Evolutionary conservation across 2,113 vertebrate genomes (phyloP).

Genomic region (Brienomyrus brachyistius): DNA sequence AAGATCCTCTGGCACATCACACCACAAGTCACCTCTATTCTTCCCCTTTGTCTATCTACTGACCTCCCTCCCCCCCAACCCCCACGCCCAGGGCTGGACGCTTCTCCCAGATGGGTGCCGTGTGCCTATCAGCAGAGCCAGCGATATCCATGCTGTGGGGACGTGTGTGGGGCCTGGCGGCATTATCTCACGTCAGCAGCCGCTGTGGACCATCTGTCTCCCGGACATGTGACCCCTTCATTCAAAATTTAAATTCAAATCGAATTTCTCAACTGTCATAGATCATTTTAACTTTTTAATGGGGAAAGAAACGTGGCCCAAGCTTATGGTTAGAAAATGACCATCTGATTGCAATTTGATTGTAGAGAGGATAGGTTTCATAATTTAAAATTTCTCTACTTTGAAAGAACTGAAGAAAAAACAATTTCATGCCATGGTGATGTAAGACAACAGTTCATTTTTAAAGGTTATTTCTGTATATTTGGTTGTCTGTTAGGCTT

Average conservation of each 20-base stretch:
- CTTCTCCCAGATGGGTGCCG: not conserved
- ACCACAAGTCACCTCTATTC: constrained; percentile 37
- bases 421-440: not conserved
- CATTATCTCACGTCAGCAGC: constrained; percentile 6
- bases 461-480: not conserved
- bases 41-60: constrained; percentile 19
- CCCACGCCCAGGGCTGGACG: constrained; percentile 6
- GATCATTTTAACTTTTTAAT: constrained; percentile 4
- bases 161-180: not conserved
- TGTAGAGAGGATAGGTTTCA: not conserved
- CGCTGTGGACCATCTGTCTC: not conserved
- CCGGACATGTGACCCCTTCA: constrained; percentile 12
- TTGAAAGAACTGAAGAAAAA: not conserved
- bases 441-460: not conserved
- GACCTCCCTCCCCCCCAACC: not conserved
- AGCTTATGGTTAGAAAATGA: not conserved
- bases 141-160: not conserved
- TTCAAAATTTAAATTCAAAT: constrained; percentile 19
- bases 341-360: not conserved
- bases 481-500: not conserved
- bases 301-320: not conserved
- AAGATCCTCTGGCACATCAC: constrained; percentile 40
- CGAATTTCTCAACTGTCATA: not conserved
- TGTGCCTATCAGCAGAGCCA: not conserved
- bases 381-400: not conserved